These are phyloP conservation scores for Xylota segnis DNA, from an alignment of 2,888 invertebrate genomes.

Conservation along the genomic window DNA sequence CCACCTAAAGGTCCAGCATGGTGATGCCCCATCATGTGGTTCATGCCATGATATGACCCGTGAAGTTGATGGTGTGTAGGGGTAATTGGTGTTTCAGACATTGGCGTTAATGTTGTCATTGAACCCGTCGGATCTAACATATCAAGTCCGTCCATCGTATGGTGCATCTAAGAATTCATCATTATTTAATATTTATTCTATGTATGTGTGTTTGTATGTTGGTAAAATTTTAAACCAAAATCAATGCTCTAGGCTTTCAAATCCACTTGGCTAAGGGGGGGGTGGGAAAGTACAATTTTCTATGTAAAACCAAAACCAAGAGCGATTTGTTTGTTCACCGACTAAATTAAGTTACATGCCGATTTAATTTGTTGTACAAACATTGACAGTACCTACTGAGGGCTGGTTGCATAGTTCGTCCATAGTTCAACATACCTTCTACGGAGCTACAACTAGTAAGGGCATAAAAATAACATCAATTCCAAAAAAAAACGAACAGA, in stretches of 20 bases:
- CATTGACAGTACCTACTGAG: constrained; percentile 57
- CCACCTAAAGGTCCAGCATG: constrained; percentile 87
- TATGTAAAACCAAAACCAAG: constrained; percentile 38
- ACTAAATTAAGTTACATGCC: constrained; percentile 75
- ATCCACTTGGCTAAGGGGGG: constrained; percentile 18
- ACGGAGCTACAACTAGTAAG: constrained; percentile 10
- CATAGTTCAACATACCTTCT: not conserved
- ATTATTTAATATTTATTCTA: constrained; percentile 32
- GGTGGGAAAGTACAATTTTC: not conserved
- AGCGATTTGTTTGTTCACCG: constrained; percentile 60
- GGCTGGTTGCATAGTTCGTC: constrained; percentile 33
- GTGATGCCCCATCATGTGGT: constrained; percentile 93
- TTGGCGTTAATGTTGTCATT: constrained; percentile 95
- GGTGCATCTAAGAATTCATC: constrained; percentile 90
- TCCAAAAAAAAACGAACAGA: constrained; percentile 25
- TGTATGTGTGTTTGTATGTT: not conserved
- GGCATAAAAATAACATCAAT: constrained; percentile 57
- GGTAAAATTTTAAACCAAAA: constrained; percentile 34
- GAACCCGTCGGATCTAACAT: constrained; percentile 96
- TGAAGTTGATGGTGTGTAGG: constrained; percentile 92
- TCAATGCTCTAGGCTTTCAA: constrained; percentile 41
- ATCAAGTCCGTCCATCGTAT: constrained; percentile 96
- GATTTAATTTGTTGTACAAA: constrained; percentile 78
- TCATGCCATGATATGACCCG: constrained; percentile 91
- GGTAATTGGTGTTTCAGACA: constrained; percentile 90